A percentile compares a stretch with the other conserved stretches of the same genome.
These are phyloP conservation scores for Matsumurasca onukii DNA, from an alignment of 1,140 invertebrate genomes.

Conservation along the genomic window DNA sequence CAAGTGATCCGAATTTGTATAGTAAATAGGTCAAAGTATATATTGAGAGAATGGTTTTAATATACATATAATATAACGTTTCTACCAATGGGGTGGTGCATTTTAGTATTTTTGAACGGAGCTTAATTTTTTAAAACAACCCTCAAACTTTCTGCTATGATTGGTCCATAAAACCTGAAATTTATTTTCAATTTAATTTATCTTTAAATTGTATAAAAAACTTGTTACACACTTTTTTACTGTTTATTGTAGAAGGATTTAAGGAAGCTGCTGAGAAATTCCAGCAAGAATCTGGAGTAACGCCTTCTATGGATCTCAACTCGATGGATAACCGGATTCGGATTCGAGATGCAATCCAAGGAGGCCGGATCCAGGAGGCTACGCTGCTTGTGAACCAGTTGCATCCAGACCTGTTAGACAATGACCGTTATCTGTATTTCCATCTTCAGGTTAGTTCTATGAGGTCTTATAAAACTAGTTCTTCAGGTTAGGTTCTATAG, in stretches of 20 bases:
- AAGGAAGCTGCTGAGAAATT: slow-evolving; percentile 98
- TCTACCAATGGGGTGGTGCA: no score
- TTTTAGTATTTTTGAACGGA: no score
- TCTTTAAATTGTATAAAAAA: no score
- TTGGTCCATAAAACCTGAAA: no score
- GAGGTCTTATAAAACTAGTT: neutral
- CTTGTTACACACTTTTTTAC: no score
- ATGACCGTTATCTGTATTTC: slow-evolving; percentile 94
- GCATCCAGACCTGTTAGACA: slow-evolving; percentile 93
- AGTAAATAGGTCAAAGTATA: no score
- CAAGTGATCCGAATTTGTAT: no score
- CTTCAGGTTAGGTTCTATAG: neutral
- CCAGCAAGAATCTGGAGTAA: slow-evolving; percentile 88
- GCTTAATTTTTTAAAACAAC: no score
- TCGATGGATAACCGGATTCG: slow-evolving; percentile 91
- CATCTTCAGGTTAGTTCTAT: slow-evolving; percentile 73
- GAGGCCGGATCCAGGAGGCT: slow-evolving; percentile 90
- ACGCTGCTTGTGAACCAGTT: slow-evolving; percentile 91
- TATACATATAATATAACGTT: no score
- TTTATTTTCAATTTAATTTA: no score
- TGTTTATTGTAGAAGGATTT: slow-evolving; percentile 96
- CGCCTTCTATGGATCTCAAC: slow-evolving; percentile 82
- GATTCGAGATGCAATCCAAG: slow-evolving; percentile 93
- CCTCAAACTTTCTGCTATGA: no score
- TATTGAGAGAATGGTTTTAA: no score